Base-by-base conservation (phyloP, 2,888 invertebrate species). In the Melieria picta region DNA sequence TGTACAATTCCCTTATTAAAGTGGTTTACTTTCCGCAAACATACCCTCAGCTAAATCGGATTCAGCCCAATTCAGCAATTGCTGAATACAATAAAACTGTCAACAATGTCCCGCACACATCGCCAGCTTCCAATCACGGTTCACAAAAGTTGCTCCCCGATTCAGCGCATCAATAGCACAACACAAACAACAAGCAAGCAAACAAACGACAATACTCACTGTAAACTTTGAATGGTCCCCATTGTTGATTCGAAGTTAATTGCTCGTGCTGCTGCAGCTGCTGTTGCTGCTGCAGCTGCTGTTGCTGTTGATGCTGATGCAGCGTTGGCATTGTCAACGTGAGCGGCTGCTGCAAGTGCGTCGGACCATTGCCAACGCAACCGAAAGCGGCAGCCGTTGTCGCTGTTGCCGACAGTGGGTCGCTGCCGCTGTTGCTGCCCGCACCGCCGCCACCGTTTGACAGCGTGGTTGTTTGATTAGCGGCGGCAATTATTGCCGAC, bases 141-240 rank as follows among this genome's bases (percentile, higher is more conserved):
- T 30, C 30, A 30, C 30, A 30, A 30, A 30, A 30, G 30, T 30
- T 30, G 30, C 30, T 30, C 30, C 30, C 30, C 30, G 30, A 30
- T 30, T 30, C 30, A 30, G 30, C 30, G 30, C 30, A 30, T 30
- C 30, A 30, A 30, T 30, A 30, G 30, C 30, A 30, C 30, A 52
- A 52, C 52, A 11, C 52, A 52, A 52, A 9, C 13, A 7, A 50
- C 1, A 11, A 52, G 5, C 52, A 4, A 9, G 9, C 52, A 52
- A 52, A 13, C 13, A 58, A 16, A 45, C 52, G 58, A 55, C 50
- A 66, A 77, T 80, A 86, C 87, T 87, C 80, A 87, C 87, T 87
- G 80, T 87, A 87, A 76, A 86, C 82, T 85, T 87, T 87, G 81
- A 86, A 87, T 76, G 86, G 85, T 74, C 87, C 87, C 83, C 85